phyloP scores from a whole-genome alignment of 1,140 invertebrate genomes.

The Monochamus saltuarius region DNA sequence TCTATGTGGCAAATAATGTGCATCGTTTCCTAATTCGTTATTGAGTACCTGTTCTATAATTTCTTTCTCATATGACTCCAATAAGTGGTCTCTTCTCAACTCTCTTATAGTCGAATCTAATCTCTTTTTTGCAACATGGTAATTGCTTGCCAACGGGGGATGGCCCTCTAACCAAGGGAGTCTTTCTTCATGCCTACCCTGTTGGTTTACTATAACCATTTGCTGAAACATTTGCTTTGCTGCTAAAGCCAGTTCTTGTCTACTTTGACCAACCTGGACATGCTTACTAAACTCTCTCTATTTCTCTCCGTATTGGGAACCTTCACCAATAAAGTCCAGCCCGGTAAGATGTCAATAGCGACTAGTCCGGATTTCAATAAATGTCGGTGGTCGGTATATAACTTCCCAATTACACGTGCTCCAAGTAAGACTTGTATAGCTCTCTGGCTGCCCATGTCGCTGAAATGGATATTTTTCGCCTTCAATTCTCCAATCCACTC shows the following conservation, averaged over 20 bases:
- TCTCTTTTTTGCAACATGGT: neutral
- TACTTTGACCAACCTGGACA: conserved; percentile 40
- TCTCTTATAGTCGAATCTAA: neutral
- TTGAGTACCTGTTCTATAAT: conserved; percentile 33
- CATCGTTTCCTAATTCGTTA: conserved; percentile 19
- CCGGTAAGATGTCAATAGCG: conserved; percentile 42
- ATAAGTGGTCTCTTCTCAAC: neutral
- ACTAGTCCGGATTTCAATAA: conserved; percentile 39
- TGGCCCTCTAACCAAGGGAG: conserved; percentile 6
- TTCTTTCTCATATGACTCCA: conserved; percentile 31
- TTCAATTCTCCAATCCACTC: conserved; percentile 24
- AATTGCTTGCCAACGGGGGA: neutral
- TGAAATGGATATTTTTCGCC: conserved; percentile 4
- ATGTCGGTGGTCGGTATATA: conserved; percentile 36
- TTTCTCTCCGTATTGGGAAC: conserved; percentile 21
- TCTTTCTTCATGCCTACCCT: conserved; percentile 13
- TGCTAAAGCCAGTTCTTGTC: neutral
- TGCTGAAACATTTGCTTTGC: neutral
- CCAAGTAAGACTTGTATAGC: conserved; percentile 25
- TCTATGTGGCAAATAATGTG: conserved; percentile 32
- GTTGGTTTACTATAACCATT: conserved; percentile 2
- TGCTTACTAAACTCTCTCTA: conserved; percentile 23
- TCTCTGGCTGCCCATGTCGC: neutral
- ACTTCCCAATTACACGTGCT: conserved; percentile 43
- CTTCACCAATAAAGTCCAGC: conserved; percentile 45